phyloP scores from a whole-genome alignment of 1,140 invertebrate genomes.

The Ips nitidus region DNA sequence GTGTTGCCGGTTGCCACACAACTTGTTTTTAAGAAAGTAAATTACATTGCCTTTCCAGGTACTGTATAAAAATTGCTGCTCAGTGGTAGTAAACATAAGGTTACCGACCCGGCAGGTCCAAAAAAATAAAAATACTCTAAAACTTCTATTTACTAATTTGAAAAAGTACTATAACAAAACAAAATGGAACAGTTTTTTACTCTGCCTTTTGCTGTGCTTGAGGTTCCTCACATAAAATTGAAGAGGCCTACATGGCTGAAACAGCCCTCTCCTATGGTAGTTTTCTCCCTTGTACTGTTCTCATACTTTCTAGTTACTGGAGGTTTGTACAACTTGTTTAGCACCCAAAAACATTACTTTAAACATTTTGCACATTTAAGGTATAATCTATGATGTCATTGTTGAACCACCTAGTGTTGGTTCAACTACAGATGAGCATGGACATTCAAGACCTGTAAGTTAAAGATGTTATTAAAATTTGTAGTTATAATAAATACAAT shows the following conservation, averaged over 20 bases:
- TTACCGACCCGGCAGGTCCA: no score
- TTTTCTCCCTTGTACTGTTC: constrained; percentile 85
- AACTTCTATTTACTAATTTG: no score
- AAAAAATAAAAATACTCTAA: no score
- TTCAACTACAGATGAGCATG: constrained; percentile 95
- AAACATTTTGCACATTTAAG: constrained; percentile 58
- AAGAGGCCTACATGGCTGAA: constrained; percentile 90
- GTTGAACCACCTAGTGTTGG: constrained; percentile 97
- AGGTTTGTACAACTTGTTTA: constrained; percentile 61
- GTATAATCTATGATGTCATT: constrained; percentile 98
- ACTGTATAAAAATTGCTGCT: no score
- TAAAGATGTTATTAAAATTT: constrained; percentile 6
- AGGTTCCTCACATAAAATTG: constrained; percentile 90
- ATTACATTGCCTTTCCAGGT: no score
- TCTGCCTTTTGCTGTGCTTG: constrained; percentile 79
- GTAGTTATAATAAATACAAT: not conserved
- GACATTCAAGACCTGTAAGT: constrained; percentile 86
- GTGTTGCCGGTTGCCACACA: no score
- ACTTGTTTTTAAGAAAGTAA: no score
- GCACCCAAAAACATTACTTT: not conserved
- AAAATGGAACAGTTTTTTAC: constrained; percentile 49
- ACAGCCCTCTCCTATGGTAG: constrained; percentile 90
- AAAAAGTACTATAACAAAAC: no score
- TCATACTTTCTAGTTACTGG: constrained; percentile 98
- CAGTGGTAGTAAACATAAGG: no score